phyloP scores from a whole-genome alignment of 1,140 invertebrate species.

The Ruditapes philippinarum region DNA sequence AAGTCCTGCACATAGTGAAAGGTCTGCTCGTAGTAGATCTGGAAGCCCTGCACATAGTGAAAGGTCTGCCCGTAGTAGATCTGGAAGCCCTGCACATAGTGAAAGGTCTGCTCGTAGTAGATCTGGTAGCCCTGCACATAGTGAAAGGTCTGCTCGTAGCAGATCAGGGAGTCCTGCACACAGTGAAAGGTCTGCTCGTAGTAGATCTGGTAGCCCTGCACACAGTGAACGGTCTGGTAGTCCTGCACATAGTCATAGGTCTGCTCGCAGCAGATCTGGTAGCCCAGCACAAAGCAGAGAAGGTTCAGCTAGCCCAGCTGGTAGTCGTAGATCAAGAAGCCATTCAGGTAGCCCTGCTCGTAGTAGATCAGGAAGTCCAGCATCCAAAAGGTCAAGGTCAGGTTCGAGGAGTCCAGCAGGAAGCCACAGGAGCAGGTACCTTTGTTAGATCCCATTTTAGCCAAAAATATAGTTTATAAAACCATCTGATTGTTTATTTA shows the following conservation, averaged over 20 bases:
- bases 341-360: slow-evolving; percentile 50
- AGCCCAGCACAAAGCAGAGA: slow-evolving; percentile 34
- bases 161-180: slow-evolving; percentile 43
- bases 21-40: slow-evolving; percentile 41
- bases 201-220: slow-evolving; percentile 26
- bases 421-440: slow-evolving; percentile 63
- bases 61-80: slow-evolving; percentile 61
- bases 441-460: slow-evolving; percentile 45
- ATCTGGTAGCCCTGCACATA: slow-evolving; percentile 32
- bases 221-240: slow-evolving; percentile 45
- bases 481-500: too few relatives aligned
- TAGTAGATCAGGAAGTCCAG: slow-evolving; percentile 48
- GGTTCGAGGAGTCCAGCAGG: slow-evolving; percentile 54
- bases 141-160: slow-evolving; percentile 51
- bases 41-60: slow-evolving; percentile 33
- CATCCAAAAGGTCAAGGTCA: not conserved
- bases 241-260: slow-evolving; percentile 44
- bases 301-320: slow-evolving; percentile 50
- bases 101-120: slow-evolving; percentile 51
- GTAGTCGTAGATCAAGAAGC: slow-evolving; percentile 66
- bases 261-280: slow-evolving; percentile 22
- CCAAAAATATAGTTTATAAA: slow-evolving; percentile 41
- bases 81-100: slow-evolving; percentile 58
- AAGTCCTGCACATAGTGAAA: slow-evolving; percentile 38
- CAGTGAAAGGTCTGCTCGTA: slow-evolving; percentile 19